Base-by-base conservation (phyloP, 1,140 invertebrate species). In the Lordiphosa stackelbergi region DNA sequence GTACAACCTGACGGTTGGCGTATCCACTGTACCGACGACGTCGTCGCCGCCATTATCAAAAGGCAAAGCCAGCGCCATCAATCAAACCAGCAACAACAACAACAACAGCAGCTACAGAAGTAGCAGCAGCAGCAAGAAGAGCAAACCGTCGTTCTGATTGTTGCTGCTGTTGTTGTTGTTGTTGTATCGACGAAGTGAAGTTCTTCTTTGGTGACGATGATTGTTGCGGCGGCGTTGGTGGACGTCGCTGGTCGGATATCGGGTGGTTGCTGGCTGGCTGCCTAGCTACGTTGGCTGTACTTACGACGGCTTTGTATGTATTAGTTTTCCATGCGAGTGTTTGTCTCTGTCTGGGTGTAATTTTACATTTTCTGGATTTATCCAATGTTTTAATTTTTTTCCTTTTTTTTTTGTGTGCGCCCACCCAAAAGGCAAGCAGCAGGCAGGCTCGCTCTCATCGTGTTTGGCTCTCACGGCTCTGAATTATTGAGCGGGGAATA, bases 311-410 rank as follows among this genome's bases (percentile, higher is more conserved):
- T 11, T 37, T 45, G 66, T 68, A 49, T 81, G 75, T 79, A 75
- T 81, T 79, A 79, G 75, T 83, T 81, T 81, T 75, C 56, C 71
- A 75, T 75, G 66, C 65, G 51, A 69, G 54, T 54, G 49, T 69
- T 48, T 68, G 28, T 47, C 38, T 51, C 16, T 63, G 42, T 70
- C 58, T 68, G 48, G 68, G 49, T 75, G 77, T 79, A 81, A 81
- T 81, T 81, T 81, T 81, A 81, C 75, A 81, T 81, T 81, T 81
- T 81, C 77, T 75, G 77, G 71, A 81, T 81, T 81, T 81, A 81
- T 81, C 77, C 75, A 81, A 81, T 83, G 75, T 71, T 81, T 79
- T 83, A 79, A 83, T 81, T 79, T 74, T 74, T 73, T 63, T 46
- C 31, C 2, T 46, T 24, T 46, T 19, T 24, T 35, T 12, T 48